Conservation (phyloP, 1,140 invertebrate genomes). For the Kradibia gibbosae region DNA sequence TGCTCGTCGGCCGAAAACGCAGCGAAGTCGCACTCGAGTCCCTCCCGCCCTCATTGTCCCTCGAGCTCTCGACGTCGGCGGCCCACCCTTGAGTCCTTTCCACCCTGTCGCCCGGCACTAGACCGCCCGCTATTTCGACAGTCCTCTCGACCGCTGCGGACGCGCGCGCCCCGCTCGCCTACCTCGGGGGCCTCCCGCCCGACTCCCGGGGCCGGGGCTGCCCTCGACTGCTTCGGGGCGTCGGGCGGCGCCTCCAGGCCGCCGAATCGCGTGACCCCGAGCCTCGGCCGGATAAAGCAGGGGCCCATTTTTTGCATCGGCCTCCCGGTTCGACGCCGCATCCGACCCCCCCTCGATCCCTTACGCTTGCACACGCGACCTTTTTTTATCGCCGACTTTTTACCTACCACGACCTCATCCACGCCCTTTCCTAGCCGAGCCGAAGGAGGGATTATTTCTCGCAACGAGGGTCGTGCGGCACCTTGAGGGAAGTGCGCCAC, state of each 20-base stretch:
- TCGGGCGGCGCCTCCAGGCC: too few species aligned
- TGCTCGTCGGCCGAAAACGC: constrained; percentile 72
- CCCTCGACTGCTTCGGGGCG: too few species aligned
- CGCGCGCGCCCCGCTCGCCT: too few species aligned
- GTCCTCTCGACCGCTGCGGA: too few species aligned
- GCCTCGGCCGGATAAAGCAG: not conserved
- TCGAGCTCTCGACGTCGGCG: constrained; percentile 17
- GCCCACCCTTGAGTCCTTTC: constrained; percentile 4
- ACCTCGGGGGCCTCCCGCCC: too few species aligned
- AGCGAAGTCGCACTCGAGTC: constrained; percentile 25
- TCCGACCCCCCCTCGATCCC: not conserved
- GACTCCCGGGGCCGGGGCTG: too few species aligned
- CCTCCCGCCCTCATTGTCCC: constrained; percentile 39
- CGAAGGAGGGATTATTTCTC: not conserved
- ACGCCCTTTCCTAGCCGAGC: not conserved
- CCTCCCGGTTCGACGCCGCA: not conserved
- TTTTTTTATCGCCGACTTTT: too few species aligned
- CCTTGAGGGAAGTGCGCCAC: too few species aligned
- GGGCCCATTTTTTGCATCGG: not conserved
- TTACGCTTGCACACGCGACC: not conserved
- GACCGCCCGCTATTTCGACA: too few species aligned
- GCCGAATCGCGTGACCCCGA: not conserved
- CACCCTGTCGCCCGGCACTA: not conserved
- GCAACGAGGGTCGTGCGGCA: too few species aligned
- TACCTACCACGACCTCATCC: too few species aligned